These are phyloP conservation scores for Tachina lurida DNA, from an alignment of 2,888 invertebrate genomes.

Conservation along the genomic window DNA sequence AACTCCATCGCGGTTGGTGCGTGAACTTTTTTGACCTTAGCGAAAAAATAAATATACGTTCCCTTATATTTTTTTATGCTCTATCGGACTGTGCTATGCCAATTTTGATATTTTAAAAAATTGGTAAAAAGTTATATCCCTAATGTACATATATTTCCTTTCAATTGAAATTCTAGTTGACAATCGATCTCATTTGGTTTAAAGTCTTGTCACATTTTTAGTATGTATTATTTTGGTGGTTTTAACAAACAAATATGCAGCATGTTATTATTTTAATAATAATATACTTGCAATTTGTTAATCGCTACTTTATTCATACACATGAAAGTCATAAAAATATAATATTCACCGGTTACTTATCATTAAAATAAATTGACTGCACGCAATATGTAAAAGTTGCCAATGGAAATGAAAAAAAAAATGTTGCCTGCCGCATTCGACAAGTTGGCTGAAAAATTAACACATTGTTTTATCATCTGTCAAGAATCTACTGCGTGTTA, in stretches of 20 bases:
- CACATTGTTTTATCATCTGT: conserved; percentile 73
- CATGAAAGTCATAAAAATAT: conserved; percentile 59
- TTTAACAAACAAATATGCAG: conserved; percentile 51
- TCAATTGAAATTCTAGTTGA: conserved; percentile 46
- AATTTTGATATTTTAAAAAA: too few species aligned
- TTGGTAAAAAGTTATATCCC: too few species aligned
- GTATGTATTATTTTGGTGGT: not conserved
- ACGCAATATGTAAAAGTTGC: conserved; percentile 45
- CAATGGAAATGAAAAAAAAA: conserved; percentile 12
- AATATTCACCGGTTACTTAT: conserved; percentile 58
- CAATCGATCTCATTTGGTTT: conserved; percentile 78
- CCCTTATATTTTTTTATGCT: too few species aligned
- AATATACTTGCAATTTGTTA: conserved; percentile 72
- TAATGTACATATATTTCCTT: not conserved
- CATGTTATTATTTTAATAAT: conserved; percentile 73
- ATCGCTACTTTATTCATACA: conserved; percentile 71
- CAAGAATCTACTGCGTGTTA: conserved; percentile 71
- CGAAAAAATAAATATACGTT: too few species aligned
- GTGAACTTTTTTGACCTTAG: too few species aligned
- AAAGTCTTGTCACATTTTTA: conserved; percentile 17
- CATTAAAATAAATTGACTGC: conserved; percentile 58
- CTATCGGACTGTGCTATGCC: too few species aligned
- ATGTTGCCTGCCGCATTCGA: conserved; percentile 63
- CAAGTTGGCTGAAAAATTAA: conserved; percentile 72
- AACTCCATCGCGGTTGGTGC: too few species aligned